Evolutionary conservation across 92 coral and sea anemone genomes (phyloP).

Genomic region (Paramuricea clavata): DNA sequence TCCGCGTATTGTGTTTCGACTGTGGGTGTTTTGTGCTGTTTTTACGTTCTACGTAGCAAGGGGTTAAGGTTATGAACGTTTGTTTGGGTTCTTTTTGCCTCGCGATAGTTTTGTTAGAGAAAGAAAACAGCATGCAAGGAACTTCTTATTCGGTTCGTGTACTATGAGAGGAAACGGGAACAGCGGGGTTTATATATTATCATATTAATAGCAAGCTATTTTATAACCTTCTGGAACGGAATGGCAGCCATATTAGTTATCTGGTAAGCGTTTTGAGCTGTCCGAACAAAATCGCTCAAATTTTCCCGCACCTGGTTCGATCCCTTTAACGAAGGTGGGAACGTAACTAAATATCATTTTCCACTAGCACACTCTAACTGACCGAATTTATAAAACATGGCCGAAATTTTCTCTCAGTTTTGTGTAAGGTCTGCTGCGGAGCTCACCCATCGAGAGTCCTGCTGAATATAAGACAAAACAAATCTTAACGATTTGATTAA

Average conservation of each 20-base stretch:
- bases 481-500: conserved; percentile 39
- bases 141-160: conserved; percentile 5
- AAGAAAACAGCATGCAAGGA: conserved; percentile 35
- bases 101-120: conserved; percentile 31
- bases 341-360: neutral
- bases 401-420: neutral
- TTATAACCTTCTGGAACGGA: neutral
- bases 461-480: conserved; percentile 55
- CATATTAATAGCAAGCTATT: conserved; percentile 27
- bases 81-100: conserved; percentile 44
- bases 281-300: neutral
- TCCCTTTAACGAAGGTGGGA: no score
- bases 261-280: neutral
- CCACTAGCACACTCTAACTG: neutral
- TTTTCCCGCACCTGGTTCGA: neutral
- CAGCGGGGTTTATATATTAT: conserved; percentile 32
- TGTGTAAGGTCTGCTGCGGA: conserved; percentile 12
- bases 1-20: neutral
- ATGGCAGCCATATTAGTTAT: neutral
- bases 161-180: conserved; percentile 25
- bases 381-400: neutral
- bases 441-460: conserved; percentile 39
- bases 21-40: conserved; percentile 35
- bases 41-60: conserved; percentile 25
- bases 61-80: conserved; percentile 31